Conservation (phyloP, 2,888 invertebrate species). For the Mesodorylaimus sp. region DNA sequence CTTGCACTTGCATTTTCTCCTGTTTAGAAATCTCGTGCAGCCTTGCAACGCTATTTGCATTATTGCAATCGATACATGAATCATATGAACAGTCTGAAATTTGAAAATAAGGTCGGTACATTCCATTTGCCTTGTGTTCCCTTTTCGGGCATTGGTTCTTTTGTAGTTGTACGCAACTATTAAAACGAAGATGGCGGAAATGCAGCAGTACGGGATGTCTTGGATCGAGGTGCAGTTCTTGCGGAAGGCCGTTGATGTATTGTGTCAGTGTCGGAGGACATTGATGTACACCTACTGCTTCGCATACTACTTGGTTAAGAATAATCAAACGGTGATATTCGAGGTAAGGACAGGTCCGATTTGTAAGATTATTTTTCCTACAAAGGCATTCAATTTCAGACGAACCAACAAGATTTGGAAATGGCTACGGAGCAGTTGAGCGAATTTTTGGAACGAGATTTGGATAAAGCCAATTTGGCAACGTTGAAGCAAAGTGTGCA, state of each 20-base stretch:
- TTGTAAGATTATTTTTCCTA: too few relatives aligned
- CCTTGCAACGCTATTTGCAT: constrained; percentile 85
- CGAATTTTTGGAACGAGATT: constrained; percentile 90
- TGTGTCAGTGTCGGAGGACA: constrained; percentile 84
- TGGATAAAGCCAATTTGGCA: constrained; percentile 82
- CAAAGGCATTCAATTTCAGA: constrained; percentile 34
- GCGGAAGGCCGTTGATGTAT: constrained; percentile 56
- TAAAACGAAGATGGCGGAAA: constrained; percentile 96
- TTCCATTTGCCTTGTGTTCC: too few relatives aligned
- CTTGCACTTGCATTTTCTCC: background rate
- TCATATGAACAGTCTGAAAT: constrained; percentile 92
- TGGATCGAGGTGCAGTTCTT: constrained; percentile 99
- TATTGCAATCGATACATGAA: constrained; percentile 99
- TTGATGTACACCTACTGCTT: constrained; percentile 99
- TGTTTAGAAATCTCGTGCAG: constrained; percentile 55
- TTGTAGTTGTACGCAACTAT: constrained; percentile 65
- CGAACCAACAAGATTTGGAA: constrained; percentile 93
- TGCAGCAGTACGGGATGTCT: constrained; percentile 98
- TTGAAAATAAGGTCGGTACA: constrained; percentile 63
- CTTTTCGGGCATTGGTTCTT: constrained; percentile 1
- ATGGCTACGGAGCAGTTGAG: constrained; percentile 89
- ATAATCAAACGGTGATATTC: constrained; percentile 95
- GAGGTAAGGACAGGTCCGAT: constrained; percentile 41
- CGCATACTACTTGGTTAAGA: constrained; percentile 90
- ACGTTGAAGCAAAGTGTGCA: constrained; percentile 97